These are phyloP conservation scores for Brachionus paranguensis DNA, from an alignment of 1,140 invertebrate genomes.

Conservation along the genomic window DNA sequence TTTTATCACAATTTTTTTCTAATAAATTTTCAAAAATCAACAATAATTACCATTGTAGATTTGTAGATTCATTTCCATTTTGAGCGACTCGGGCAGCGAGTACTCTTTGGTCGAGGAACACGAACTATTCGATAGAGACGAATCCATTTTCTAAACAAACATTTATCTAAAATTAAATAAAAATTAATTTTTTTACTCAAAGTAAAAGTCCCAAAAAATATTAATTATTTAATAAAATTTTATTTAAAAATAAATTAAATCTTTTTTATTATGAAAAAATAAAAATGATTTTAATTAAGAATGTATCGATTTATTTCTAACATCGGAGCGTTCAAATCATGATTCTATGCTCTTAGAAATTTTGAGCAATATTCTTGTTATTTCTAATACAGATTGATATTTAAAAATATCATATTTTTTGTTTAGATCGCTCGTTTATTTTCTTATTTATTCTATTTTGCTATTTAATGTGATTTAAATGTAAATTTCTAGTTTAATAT, in stretches of 20 bases:
- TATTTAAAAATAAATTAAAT: not conserved
- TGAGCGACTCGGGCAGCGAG: constrained; percentile 2
- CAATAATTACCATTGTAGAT: not conserved
- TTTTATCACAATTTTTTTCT: not conserved
- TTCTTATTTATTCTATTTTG: not conserved
- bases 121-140: constrained; percentile 7
- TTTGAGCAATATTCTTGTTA: constrained; percentile 2
- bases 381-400: not conserved
- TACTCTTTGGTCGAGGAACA: constrained; percentile 1
- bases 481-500: not conserved
- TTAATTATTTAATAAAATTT: not conserved
- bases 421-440: constrained; percentile 1
- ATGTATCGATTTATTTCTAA: not conserved
- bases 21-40: not conserved
- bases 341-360: not conserved
- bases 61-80: not conserved
- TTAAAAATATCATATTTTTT: constrained; percentile 18
- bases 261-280: not conserved
- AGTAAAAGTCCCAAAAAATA: not conserved
- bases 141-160: not conserved
- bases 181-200: not conserved
- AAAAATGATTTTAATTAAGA: not conserved
- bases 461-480: constrained; percentile 35
- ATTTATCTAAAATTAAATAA: not conserved
- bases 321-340: not conserved